Evolutionary conservation across 2,888 invertebrate genomes (phyloP), one percentile per base, ranked within the genome.

Genomic region (Proisotoma minuta): DNA sequence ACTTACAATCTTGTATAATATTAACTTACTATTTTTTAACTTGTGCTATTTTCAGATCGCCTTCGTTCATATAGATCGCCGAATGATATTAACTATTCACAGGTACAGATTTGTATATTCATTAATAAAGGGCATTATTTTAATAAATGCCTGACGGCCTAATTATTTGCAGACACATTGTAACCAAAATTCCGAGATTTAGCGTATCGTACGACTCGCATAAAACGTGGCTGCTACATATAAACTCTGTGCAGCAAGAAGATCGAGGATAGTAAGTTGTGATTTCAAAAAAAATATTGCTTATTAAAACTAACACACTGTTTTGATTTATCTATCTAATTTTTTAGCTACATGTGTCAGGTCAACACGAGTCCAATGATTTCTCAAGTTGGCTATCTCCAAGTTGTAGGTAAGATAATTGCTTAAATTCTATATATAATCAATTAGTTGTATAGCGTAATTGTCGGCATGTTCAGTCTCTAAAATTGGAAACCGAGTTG

Each of bases 361-460:
- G 84, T 86, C 73, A 94, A 94, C 79, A 92, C 93, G 52, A 89
- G 90, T 78, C 94, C 94, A 0, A 93, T 93, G 92, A 92, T 93
- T 77, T 92, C 90, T 77, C 93, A 93, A 83, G 91, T 92, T 39
- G 94, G 94, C 62, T 92, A 89, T 77, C 83, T 94, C 47, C 91
- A 93, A 81, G 93, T 94, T 66, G 91, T 93, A 40, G 93, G 94
- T 93, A 77, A 84, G 89, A 58, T 12, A 24, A 54, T 20, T 34
- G 3, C 20, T 43, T 43, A 26, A 8, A 5, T 22, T 5, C 12
- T 10, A 24, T 24, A 51, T 15, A n/a, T n/a, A n/a, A n/a, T n/a
- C n/a, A n/a, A n/a, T n/a, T n/a, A n/a, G n/a, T n/a, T n/a, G n/a
- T n/a, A n/a, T n/a, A n/a, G n/a, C n/a, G n/a, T n/a, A n/a, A n/a